Conservation (phyloP, 2,113 vertebrate species). For the Alexandromys fortis region DNA sequence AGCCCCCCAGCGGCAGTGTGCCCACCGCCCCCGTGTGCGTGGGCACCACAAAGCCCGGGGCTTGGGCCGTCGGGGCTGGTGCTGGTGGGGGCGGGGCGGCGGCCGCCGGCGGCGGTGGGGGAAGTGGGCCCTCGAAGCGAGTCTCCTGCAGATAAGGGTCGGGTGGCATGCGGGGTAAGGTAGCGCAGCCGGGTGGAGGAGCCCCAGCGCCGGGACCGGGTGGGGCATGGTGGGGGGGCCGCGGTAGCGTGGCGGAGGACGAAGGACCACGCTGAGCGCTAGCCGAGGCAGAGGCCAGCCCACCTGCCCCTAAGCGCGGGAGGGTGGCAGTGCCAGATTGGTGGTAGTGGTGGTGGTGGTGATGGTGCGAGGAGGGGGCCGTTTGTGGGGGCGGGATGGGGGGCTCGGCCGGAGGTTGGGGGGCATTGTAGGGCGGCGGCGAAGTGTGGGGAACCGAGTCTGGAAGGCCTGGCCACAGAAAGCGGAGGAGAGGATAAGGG, state of each 20-base stretch:
- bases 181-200: slow-evolving; percentile 86
- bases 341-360: slow-evolving; percentile 88
- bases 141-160: slow-evolving; percentile 84
- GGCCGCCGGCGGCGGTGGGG: slow-evolving; percentile 83
- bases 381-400: slow-evolving; percentile 71
- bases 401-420: slow-evolving; percentile 77
- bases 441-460: slow-evolving; percentile 90
- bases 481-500: neutral
- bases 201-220: slow-evolving; percentile 86
- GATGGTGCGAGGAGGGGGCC: slow-evolving; percentile 76
- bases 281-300: slow-evolving; percentile 83
- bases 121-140: slow-evolving; percentile 79
- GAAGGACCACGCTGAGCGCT: slow-evolving; percentile 82
- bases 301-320: slow-evolving; percentile 87
- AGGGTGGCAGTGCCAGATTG: slow-evolving; percentile 89
- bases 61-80: slow-evolving; percentile 83
- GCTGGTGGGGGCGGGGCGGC: slow-evolving; percentile 86
- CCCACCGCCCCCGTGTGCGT: slow-evolving; percentile 89
- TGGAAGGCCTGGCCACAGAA: slow-evolving; percentile 85
- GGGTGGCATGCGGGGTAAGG: slow-evolving; percentile 89
- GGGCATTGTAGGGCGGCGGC: slow-evolving; percentile 90
- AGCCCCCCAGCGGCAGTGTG: slow-evolving; percentile 89
- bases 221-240: slow-evolving; percentile 91
- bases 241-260: slow-evolving; percentile 89
- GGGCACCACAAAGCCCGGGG: slow-evolving; percentile 92